These are phyloP conservation scores for Neodiprion fabricii DNA, from an alignment of 1,140 invertebrate genomes.

Conservation along the genomic window DNA sequence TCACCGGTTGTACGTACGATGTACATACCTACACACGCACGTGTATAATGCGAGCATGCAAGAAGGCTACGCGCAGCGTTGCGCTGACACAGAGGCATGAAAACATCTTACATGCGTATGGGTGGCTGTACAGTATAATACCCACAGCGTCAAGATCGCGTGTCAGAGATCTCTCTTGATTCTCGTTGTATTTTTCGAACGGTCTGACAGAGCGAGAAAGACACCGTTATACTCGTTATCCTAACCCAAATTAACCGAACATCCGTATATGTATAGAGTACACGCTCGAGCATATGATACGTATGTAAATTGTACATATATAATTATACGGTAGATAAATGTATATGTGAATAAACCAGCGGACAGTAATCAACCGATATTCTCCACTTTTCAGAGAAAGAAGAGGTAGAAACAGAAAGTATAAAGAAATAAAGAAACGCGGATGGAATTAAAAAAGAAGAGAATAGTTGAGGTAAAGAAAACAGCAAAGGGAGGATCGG, in stretches of 20 bases:
- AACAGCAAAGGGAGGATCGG: background rate
- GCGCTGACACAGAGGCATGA: too few species aligned
- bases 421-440: too few species aligned
- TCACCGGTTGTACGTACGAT: too few species aligned
- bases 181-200: slow-evolving; percentile 3
- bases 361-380: background rate
- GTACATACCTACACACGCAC: too few species aligned
- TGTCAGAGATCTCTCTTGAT: background rate
- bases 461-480: background rate
- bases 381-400: background rate
- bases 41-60: too few species aligned
- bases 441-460: too few species aligned
- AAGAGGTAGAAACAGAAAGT: background rate
- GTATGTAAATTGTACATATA: background rate
- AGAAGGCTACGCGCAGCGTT: too few species aligned
- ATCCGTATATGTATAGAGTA: background rate
- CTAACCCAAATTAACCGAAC: slow-evolving; percentile 5
- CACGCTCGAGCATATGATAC: background rate
- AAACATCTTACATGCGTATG: too few species aligned
- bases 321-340: background rate
- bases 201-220: background rate
- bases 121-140: too few species aligned
- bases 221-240: slow-evolving; percentile 3
- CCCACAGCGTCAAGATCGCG: too few species aligned
- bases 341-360: background rate